Evolutionary conservation across 2,888 invertebrate genomes (phyloP).

Genomic region (Sphecodes monilicornis): DNA sequence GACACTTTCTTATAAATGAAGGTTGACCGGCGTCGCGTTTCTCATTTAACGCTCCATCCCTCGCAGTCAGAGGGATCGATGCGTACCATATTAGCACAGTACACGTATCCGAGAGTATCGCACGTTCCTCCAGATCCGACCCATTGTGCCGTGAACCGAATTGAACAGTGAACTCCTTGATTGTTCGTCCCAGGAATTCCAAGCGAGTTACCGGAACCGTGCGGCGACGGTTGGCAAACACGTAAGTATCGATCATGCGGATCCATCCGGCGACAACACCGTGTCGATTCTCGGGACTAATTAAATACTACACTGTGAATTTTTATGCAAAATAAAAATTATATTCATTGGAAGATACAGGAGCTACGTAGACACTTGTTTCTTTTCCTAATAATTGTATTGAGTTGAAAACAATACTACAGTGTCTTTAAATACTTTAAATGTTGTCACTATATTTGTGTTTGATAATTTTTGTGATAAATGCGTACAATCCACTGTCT

Average conservation of each 20-base stretch:
- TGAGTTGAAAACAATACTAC: neutral
- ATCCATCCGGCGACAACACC: neutral
- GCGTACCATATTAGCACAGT: neutral
- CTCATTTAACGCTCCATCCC: conserved; percentile 80
- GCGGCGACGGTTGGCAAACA: conserved; percentile 3
- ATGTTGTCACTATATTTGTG: too few species aligned
- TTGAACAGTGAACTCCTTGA: conserved; percentile 28
- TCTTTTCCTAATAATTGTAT: too few species aligned
- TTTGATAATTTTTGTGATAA: too few species aligned
- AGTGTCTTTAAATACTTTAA: neutral
- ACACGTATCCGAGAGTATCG: neutral
- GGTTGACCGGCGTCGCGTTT: conserved; percentile 72
- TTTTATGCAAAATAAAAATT: neutral
- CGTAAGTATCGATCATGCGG: conserved; percentile 45
- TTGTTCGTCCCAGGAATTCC: neutral
- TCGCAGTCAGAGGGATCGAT: conserved; percentile 72
- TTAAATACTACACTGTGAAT: neutral
- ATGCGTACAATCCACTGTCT: too few species aligned
- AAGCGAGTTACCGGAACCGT: neutral
- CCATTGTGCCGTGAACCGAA: conserved; percentile 40
- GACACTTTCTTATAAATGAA: conserved; percentile 83
- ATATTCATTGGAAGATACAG: too few species aligned
- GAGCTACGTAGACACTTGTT: too few species aligned
- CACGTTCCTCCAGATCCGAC: neutral
- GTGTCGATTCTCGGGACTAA: neutral